A percentile compares a stretch with the other conserved stretches of the same genome.
These are phyloP conservation scores for Hydropsyche betteni DNA, from an alignment of 2,888 invertebrate species.

Conservation along the genomic window DNA sequence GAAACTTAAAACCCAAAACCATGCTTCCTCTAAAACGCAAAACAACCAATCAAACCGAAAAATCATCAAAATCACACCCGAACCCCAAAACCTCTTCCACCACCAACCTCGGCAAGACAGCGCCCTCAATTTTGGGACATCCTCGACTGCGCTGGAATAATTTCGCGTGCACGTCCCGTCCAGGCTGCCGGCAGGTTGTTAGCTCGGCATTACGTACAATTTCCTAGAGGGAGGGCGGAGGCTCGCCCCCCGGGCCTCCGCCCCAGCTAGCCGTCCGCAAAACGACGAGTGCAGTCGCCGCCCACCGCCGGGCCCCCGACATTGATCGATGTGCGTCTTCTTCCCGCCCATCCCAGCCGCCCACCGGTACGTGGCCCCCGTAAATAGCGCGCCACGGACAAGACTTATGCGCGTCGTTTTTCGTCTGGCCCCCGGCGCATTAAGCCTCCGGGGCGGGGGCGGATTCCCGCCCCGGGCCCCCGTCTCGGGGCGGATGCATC, in stretches of 20 bases:
- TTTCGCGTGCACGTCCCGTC: constrained; percentile 47
- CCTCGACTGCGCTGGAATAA: too few species aligned
- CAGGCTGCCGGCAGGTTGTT: constrained; percentile 55
- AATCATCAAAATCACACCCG: too few species aligned
- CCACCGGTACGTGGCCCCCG: constrained; percentile 37
- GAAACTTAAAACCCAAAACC: too few species aligned
- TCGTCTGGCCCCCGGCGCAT: constrained; percentile 53
- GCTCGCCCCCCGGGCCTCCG: constrained; percentile 49
- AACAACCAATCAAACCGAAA: too few species aligned
- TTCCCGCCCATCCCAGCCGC: constrained; percentile 51
- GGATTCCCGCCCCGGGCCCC: background rate
- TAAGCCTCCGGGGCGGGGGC: constrained; percentile 52
- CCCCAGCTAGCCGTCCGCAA: constrained; percentile 48
- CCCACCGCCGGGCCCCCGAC: constrained; percentile 55
- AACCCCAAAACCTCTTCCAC: too few species aligned
- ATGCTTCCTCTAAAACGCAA: too few species aligned
- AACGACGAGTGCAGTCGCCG: constrained; percentile 53
- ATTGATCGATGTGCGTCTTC: constrained; percentile 74
- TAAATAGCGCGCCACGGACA: constrained; percentile 44
- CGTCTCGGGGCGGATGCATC: constrained; percentile 29
- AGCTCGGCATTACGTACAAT: constrained; percentile 52
- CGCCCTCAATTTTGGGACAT: too few species aligned
- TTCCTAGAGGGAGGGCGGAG: constrained; percentile 50
- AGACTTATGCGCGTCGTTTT: constrained; percentile 52
- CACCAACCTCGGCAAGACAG: too few species aligned